These are phyloP conservation scores for Recurvirostra avosetta DNA, from an alignment of 2,113 vertebrate genomes.

Conservation along the genomic window DNA sequence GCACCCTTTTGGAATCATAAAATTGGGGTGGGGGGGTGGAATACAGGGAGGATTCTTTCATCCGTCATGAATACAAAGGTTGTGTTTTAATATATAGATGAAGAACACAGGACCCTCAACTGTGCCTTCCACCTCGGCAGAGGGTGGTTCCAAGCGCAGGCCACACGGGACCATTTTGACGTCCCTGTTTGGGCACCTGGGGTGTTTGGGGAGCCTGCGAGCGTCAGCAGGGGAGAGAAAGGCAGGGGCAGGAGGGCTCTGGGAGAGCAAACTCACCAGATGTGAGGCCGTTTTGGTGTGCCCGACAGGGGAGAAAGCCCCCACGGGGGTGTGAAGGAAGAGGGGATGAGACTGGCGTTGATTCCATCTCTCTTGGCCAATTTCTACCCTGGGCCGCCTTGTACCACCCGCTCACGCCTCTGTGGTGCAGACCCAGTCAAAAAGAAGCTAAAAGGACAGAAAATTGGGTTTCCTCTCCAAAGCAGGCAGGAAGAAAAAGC, in stretches of 20 bases:
- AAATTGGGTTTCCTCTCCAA: background rate
- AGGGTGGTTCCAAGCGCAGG: background rate
- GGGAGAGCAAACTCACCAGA: background rate
- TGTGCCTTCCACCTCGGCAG: background rate
- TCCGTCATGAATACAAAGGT: background rate
- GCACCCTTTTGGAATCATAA: background rate
- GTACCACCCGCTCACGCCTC: rapidly evolving
- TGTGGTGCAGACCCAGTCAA: background rate
- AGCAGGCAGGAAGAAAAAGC: background rate
- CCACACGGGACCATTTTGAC: background rate
- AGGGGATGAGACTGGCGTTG: background rate
- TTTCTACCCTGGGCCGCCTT: background rate
- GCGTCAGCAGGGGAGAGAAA: background rate
- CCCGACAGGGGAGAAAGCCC: background rate
- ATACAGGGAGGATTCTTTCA: background rate
- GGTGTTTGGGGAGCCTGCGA: background rate
- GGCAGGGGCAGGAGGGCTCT: background rate
- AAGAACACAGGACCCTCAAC: background rate
- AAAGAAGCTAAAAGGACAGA: background rate
- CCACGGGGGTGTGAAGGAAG: no score
- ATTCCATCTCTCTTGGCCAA: background rate
- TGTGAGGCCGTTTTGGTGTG: background rate
- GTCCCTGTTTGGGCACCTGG: background rate
- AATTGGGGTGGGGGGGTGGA: background rate
- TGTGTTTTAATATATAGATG: background rate